Evolutionary conservation across 2,797 vertebrate genomes (phyloP), one percentile per base, ranked within the genome.

Genomic region (Urosaurus nigricauda): DNA sequence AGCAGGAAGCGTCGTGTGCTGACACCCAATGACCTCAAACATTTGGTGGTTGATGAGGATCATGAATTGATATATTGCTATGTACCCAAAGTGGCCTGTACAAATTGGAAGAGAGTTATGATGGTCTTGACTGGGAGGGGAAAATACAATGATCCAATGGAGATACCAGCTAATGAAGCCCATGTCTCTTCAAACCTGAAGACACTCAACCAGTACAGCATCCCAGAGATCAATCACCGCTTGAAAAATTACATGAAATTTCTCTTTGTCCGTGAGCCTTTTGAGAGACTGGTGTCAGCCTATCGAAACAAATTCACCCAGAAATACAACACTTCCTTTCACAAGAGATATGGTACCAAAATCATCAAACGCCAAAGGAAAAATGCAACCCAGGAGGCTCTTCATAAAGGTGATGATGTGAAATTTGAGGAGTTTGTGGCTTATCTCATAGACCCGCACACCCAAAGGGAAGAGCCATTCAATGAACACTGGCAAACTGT

Each of bases 21-120:
- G 94, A 99, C 98, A 0, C 98, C 99, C 4, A 97, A 91, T 0
- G 99, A 99, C 96, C 98, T 99, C 88, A 99, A 98, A 92, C 99
- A 99, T 92, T 96, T 99, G 14, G 98, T 99, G 1, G 99, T 99
- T 94, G 99, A 99, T 4, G 99, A 99, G 93, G 98, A 99, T 84
- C 98, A 99, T 5, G 98, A 98, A 93, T 97, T 99, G 92, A 99
- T 99, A 96, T 99, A 99, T 93, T 99, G 99, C 96, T 99, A 99
- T 0, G 99, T 99, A 74, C 99, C 99, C 92, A 99, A 99, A 96
- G 99, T 99, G 95, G 99, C 99, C 65, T 99, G 99, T 88, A 99
- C 99, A 96, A 99, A 99, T 97, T 99, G 99, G 99, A 99, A 99
- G 95, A 97, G 99, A 19, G 98, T 99, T 90, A 99, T 99, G 99